Base-by-base conservation (phyloP, 1,140 invertebrate species). In the Nixonia krombeini region DNA sequence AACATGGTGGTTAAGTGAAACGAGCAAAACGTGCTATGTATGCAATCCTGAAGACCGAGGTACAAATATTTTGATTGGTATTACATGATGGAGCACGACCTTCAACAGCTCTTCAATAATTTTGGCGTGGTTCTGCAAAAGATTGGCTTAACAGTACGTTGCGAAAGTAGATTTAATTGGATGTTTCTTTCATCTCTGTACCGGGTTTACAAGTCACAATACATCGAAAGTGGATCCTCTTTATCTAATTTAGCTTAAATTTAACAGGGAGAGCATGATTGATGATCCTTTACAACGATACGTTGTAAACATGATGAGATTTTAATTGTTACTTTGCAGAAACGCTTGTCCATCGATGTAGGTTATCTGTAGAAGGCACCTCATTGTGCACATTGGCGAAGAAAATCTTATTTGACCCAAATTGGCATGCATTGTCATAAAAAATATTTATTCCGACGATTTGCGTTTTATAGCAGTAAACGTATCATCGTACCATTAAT, bases 201-300 rank as follows among this genome's bases (percentile, higher is more conserved):
- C 3, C 3, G 13, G 31, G 2, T 2, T 12, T 35, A 35, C 15
- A 8, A 38, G 38, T n/a, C 6, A n/a, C 5, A 23, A 10, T 21
- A 17, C 16, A 31, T 29, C 5, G 38, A 46, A 59, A 51, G 38
- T 29, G 47, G 46, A 44, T 45, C 29, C 40, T 45, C 21, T 51
- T 51, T 51, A 38, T 51, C 12, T 18, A 21, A 51, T 38, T 45
- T 10, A 26, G 28, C 5, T 25, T 6, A 12, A 40, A 31, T n/a
- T 13, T 17, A 13, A 21, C 26, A 23, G 29, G 47, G 51, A 38
- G 31, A 42, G 40, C 5, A 4, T 59, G 56, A 59, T 59, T 59
- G 41, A 59, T 59, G 56, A 59, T 51, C 4, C 31, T 16, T 28
- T 23, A 50, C 29, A 51, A 51, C 38, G 47, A 59, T 51, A 59